Percentiles rank a stretch among this genome's conserved stretches.
Evolutionary conservation across 2,888 invertebrate genomes (phyloP).

Genomic region (Pinctada fucata): DNA sequence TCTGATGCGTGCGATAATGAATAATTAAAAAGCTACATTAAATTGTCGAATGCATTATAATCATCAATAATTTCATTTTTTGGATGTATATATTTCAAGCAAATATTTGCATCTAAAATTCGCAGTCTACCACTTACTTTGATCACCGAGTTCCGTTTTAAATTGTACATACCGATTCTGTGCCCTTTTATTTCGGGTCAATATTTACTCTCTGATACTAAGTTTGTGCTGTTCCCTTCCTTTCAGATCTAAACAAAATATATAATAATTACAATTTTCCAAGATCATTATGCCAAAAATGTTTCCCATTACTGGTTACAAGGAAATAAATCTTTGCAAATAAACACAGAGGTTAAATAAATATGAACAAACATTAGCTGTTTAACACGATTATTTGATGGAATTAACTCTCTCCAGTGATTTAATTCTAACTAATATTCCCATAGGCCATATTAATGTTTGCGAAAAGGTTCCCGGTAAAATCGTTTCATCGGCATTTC

Average conservation of each 20-base stretch:
- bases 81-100: neutral
- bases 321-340: slow-evolving; percentile 19
- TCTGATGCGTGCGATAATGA: too few species aligned
- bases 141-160: neutral
- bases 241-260: slow-evolving; percentile 5
- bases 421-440: neutral
- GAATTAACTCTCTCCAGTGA: neutral
- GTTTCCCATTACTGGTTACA: slow-evolving; percentile 18
- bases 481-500: slow-evolving; percentile 20
- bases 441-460: neutral
- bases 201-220: slow-evolving; percentile 8
- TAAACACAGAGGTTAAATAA: slow-evolving; percentile 7
- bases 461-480: neutral
- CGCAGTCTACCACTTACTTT: neutral
- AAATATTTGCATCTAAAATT: neutral
- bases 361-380: slow-evolving; percentile 3
- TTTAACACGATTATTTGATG: slow-evolving; percentile 3
- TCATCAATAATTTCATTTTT: too few species aligned
- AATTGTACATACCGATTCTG: neutral
- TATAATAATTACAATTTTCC: slow-evolving; percentile 23
- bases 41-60: too few species aligned
- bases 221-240: neutral
- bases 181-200: slow-evolving; percentile 2
- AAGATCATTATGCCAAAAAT: slow-evolving; percentile 18
- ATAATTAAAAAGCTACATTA: too few species aligned